These are phyloP conservation scores for Metopia argyrocephala DNA, from an alignment of 2,888 invertebrate species.

Conservation along the genomic window DNA sequence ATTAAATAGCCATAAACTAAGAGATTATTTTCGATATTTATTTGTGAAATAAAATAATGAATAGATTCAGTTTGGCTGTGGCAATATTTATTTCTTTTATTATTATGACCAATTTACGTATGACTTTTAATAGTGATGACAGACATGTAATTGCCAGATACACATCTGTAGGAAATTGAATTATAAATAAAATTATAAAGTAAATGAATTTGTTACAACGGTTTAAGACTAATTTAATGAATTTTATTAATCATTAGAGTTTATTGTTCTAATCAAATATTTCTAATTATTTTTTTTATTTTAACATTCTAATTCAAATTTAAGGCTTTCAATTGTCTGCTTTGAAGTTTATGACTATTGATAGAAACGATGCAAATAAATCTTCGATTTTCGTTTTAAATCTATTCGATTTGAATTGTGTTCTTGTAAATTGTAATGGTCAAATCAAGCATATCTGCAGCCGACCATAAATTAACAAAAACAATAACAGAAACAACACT, in stretches of 20 bases:
- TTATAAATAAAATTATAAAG: background rate
- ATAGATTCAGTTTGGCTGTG: background rate
- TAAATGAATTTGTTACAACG: background rate
- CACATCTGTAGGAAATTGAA: background rate
- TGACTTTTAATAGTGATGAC: constrained; percentile 9
- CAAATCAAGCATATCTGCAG: constrained; percentile 31
- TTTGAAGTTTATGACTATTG: background rate
- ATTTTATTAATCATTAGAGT: background rate
- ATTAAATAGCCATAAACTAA: constrained; percentile 23
- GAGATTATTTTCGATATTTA: background rate
- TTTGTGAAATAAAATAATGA: background rate
- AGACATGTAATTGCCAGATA: background rate
- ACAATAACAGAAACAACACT: background rate
- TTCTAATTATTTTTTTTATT: background rate
- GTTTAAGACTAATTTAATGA: background rate
- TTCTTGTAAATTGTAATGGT: constrained; percentile 16
- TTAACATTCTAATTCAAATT: background rate
- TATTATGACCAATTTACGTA: constrained; percentile 2
- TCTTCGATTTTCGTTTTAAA: constrained; percentile 4
- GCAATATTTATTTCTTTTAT: background rate
- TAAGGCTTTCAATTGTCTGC: background rate
- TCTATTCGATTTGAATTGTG: background rate
- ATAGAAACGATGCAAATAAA: background rate
- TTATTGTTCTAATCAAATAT: background rate
- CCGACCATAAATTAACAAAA: constrained; percentile 41